phyloP scores from a whole-genome alignment of 2,113 vertebrate species.

The Triplophysa tibetana region DNA sequence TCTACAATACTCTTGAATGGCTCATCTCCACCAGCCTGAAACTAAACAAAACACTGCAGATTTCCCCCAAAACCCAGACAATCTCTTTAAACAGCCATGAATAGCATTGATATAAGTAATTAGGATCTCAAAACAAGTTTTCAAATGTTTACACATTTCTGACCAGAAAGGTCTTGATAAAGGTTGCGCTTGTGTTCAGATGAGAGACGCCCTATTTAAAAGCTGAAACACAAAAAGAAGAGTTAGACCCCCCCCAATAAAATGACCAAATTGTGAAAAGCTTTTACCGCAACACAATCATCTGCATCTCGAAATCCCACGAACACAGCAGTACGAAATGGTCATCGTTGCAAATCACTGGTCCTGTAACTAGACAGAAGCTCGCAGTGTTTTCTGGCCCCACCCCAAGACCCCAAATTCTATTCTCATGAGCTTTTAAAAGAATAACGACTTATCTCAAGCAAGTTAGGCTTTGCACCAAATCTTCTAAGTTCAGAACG shows the following conservation, averaged over 20 bases:
- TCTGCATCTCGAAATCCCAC: not conserved
- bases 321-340: not conserved
- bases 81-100: conserved; percentile 38
- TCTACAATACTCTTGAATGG: conserved; percentile 57
- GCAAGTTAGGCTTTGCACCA: conserved; percentile 15
- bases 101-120: not conserved
- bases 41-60: conserved; percentile 56
- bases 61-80: conserved; percentile 27
- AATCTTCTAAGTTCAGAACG: not conserved
- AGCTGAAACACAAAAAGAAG: conserved; percentile 44
- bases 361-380: conserved; percentile 51
- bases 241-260: conserved; percentile 34
- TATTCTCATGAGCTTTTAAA: not conserved
- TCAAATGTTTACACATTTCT: not conserved
- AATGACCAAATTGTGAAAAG: not conserved
- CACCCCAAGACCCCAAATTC: conserved; percentile 17
- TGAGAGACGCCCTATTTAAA: conserved; percentile 2
- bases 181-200: conserved; percentile 3
- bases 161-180: conserved; percentile 6
- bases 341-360: not conserved
- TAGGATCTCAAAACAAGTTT: not conserved
- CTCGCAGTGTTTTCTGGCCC: conserved; percentile 6
- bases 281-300: conserved; percentile 40
- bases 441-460: conserved; percentile 41
- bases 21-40: conserved; percentile 39